Evolutionary conservation across 2,888 invertebrate species (phyloP).

Genomic region (Cenopis cana): DNA sequence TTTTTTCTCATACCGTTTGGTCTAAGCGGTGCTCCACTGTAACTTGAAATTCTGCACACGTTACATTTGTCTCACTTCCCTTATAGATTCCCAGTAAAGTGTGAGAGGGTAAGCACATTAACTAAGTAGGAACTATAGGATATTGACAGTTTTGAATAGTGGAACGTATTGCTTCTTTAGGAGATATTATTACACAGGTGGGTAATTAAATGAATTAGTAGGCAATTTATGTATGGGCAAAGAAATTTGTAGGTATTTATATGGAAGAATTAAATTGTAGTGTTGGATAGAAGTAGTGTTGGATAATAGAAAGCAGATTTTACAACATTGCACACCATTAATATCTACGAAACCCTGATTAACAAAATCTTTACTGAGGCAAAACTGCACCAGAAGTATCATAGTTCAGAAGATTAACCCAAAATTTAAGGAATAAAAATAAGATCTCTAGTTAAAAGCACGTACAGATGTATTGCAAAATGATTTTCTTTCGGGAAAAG

Average conservation of each 20-base stretch:
- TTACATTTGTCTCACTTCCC: neutral
- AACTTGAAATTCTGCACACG: constrained; percentile 11
- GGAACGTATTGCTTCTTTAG: neutral
- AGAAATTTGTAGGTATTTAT: constrained; percentile 19
- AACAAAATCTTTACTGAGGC: no score
- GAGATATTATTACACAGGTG: constrained; percentile 24
- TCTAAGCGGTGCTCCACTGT: neutral
- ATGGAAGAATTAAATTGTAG: neutral
- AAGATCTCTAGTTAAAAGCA: no score
- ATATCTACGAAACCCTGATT: no score
- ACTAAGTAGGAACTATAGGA: neutral
- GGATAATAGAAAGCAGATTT: no score
- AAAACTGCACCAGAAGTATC: no score
- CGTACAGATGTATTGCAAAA: no score
- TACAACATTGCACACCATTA: no score
- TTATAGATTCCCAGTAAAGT: neutral
- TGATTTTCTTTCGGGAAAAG: no score
- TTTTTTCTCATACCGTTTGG: constrained; percentile 42
- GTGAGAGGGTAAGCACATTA: neutral
- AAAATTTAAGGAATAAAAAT: no score
- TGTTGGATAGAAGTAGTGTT: neutral
- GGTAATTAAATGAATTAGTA: constrained; percentile 36
- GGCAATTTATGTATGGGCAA: constrained; percentile 6
- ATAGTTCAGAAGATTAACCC: no score
- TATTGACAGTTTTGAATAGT: neutral